phyloP scores from a whole-genome alignment of 2,888 invertebrate genomes.

The Drosophila fungiperda region DNA sequence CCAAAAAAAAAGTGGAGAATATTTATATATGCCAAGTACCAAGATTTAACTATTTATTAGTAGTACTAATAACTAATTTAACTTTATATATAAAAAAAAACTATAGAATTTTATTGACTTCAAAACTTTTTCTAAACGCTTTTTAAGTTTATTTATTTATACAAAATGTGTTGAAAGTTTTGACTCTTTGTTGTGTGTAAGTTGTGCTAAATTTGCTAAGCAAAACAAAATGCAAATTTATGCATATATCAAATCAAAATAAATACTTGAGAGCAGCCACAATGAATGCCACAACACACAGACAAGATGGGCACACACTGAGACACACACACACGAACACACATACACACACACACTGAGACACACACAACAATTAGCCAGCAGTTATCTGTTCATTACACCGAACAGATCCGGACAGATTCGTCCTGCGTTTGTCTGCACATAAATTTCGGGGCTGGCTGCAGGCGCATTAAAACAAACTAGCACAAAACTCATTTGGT shows the following conservation, averaged over 20 bases:
- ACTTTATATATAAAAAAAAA: background rate
- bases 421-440: conserved; percentile 20
- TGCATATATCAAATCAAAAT: conserved; percentile 35
- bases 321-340: background rate
- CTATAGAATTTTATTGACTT: background rate
- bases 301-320: conserved; percentile 37
- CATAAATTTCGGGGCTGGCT: conserved; percentile 63
- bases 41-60: background rate
- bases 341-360: background rate
- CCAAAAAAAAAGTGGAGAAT: too few relatives aligned
- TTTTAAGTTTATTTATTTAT: conserved; percentile 1
- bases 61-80: background rate
- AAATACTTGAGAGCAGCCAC: conserved; percentile 26
- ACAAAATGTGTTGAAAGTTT: conserved; percentile 16
- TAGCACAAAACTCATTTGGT: conserved; percentile 76
- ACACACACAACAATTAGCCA: conserved; percentile 65
- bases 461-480: conserved; percentile 75
- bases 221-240: conserved; percentile 34
- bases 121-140: background rate
- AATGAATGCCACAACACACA: background rate
- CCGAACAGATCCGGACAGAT: conserved; percentile 58
- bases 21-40: background rate
- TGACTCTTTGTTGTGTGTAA: conserved; percentile 4
- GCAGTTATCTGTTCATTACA: conserved; percentile 80
- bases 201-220: conserved; percentile 8